Base-by-base conservation (phyloP, 2,888 invertebrate genomes). In the Girardia tigrina region DNA sequence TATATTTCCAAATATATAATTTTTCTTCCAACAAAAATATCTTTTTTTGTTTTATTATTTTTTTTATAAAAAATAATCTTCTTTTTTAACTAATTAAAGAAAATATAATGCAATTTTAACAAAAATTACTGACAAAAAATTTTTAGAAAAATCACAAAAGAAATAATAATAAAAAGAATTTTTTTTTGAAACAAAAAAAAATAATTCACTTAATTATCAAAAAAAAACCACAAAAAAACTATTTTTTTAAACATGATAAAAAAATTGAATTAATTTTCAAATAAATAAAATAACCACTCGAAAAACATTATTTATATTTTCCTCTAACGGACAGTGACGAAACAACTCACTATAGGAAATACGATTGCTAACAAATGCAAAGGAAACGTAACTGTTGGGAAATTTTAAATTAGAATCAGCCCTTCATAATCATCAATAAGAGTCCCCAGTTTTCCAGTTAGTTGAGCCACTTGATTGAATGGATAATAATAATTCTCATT, bases 391-490 rank as follows among this genome's bases (percentile, higher is more conserved):
- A 56, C 56, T 56, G 56, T 56, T 56, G 56, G 56, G 56, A 56
- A 56, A 56, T n/a, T 56, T 56, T 56, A 56, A 56, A 56, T 56
- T 56, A 56, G 56, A 56, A 20, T 56, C 56, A 56, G 56, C 56
- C 56, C 23, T 56, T 56, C 56, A 56, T 56, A 56, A 56, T 56
- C 56, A 56, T 56, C 56, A 56, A 23, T 56, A 56, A 56, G 56
- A 56, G 56, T 56, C 23, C 56, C 56, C 56, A 56, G 56, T 56
- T 56, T 56, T 56, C 23, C 56, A 20, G 2, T 6, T n/a, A 56
- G 56, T 56, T 56, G 56, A 56, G 23, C n/a, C 56, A 56, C 56
- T 56, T 56, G 56, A 56, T 56, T 12, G 56, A 56, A 56, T 56
- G 4, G 56, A 56, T 56, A 56, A 56, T 56, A 23, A 23, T 56